phyloP scores from a whole-genome alignment of 2,113 vertebrate species.

The Mastomys coucha region DNA sequence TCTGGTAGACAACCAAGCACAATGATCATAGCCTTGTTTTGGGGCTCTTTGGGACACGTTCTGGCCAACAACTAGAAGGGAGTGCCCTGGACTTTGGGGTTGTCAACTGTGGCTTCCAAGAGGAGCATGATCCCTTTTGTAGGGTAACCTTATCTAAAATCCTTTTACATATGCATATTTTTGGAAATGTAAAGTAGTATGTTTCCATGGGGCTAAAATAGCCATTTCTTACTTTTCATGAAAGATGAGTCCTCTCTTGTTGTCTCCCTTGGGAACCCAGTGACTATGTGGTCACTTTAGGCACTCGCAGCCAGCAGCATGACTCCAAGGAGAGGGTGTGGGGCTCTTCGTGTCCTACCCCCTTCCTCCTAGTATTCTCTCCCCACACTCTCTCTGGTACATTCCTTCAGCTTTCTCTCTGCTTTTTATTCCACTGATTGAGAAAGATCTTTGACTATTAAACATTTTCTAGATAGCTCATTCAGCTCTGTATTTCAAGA shows the following conservation, averaged over 20 bases:
- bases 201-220: neutral
- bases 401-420: neutral
- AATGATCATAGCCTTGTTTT: no score
- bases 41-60: neutral
- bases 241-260: neutral
- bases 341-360: neutral
- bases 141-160: neutral
- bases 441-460: neutral
- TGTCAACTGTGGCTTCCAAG: neutral
- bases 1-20: neutral
- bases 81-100: neutral
- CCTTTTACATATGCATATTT: neutral
- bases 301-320: neutral
- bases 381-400: neutral
- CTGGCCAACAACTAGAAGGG: neutral
- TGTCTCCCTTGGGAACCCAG: neutral
- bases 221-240: neutral
- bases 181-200: neutral
- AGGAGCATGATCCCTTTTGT: neutral
- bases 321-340: neutral
- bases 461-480: neutral
- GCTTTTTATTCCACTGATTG: neutral
- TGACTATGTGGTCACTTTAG: neutral
- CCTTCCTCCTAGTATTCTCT: fast-evolving
- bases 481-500: neutral